These are phyloP conservation scores for Melanotaenia pygmaea DNA, from an alignment of 2,797 vertebrate genomes.

Conservation along the genomic window DNA sequence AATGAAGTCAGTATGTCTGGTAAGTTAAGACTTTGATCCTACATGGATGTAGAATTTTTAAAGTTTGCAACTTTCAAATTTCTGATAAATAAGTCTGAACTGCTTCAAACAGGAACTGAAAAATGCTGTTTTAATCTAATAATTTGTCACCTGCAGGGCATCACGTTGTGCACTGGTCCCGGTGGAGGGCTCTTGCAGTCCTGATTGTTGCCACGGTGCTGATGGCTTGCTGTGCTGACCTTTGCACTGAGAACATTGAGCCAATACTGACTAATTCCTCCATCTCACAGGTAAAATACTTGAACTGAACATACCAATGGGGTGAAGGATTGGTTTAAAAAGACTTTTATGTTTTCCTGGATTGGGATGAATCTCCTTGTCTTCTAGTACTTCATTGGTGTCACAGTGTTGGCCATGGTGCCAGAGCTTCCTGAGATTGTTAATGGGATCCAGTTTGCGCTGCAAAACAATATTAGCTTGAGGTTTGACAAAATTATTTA, in stretches of 20 bases:
- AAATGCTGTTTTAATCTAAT: not conserved
- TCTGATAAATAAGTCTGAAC: not conserved
- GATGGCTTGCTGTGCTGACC: constrained; percentile 91
- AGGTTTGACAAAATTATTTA: constrained; percentile 77
- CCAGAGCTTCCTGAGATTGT: constrained; percentile 92
- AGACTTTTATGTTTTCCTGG: not conserved
- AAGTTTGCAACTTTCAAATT: not conserved
- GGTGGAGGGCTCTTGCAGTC: constrained; percentile 82
- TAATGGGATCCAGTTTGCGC: constrained; percentile 92
- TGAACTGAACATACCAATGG: not conserved
- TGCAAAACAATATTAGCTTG: constrained; percentile 93
- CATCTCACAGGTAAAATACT: constrained; percentile 84
- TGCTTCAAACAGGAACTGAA: not conserved
- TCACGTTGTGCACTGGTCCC: constrained; percentile 86
- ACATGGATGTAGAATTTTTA: not conserved
- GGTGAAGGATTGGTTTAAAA: not conserved
- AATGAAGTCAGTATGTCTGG: not conserved
- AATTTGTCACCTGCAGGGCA: constrained; percentile 61
- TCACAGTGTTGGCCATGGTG: constrained; percentile 91
- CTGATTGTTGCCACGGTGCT: constrained; percentile 85
- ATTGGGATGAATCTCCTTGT: not conserved
- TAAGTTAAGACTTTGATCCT: not conserved
- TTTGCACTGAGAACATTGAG: constrained; percentile 89
- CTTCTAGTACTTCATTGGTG: constrained; percentile 89
- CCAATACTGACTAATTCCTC: constrained; percentile 86